These are phyloP conservation scores for Planococcus citri DNA, from an alignment of 1,140 invertebrate species.

Conservation along the genomic window DNA sequence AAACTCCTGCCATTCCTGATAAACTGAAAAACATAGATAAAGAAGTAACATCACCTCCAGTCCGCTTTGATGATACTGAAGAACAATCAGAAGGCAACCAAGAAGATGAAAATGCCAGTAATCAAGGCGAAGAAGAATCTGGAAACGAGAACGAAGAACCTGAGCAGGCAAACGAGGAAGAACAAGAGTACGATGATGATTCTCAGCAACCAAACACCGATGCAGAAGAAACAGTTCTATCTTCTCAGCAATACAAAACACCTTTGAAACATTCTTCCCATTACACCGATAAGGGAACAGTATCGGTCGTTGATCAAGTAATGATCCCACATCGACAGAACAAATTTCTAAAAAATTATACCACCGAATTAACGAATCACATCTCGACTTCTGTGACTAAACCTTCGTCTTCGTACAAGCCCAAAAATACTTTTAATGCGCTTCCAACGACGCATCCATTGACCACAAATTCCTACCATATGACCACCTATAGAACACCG, in stretches of 20 bases:
- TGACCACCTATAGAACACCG: no score
- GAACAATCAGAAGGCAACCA: constrained; percentile 10
- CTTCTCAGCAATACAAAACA: background rate
- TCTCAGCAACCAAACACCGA: background rate
- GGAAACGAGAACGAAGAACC: background rate
- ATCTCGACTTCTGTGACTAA: background rate
- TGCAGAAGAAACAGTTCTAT: background rate
- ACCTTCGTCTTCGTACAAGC: background rate
- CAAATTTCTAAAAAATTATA: background rate
- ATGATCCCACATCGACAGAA: constrained; percentile 8
- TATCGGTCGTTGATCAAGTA: background rate
- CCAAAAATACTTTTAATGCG: background rate
- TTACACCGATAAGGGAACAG: background rate
- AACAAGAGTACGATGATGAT: background rate
- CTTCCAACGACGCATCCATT: no score
- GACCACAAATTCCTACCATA: no score
- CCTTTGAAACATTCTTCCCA: background rate
- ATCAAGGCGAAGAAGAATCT: background rate
- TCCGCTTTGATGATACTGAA: constrained; percentile 13
- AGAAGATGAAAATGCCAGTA: background rate
- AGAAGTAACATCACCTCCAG: constrained; percentile 12
- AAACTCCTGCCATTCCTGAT: constrained; percentile 21
- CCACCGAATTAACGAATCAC: background rate
- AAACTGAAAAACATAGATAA: constrained; percentile 23
- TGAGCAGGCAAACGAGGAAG: background rate